A percentile compares a stretch with the other conserved stretches of the same genome.
Conservation (phyloP, 1,140 invertebrate species). For the Eriosoma lanigerum region DNA sequence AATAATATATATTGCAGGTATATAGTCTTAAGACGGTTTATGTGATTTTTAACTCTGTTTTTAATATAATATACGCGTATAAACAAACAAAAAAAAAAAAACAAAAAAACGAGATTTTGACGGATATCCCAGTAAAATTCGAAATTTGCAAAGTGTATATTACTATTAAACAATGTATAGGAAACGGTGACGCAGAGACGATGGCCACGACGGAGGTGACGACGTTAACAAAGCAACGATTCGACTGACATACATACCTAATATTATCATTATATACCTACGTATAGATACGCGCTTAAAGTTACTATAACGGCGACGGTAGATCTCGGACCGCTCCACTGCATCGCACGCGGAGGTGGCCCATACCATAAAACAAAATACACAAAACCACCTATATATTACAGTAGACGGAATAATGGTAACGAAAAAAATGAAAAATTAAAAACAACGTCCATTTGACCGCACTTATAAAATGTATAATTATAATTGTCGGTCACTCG, state of each 20-base stretch:
- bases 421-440: background rate
- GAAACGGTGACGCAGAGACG: background rate
- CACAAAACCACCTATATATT: too few relatives aligned
- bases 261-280: background rate
- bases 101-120: too few relatives aligned
- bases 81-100: too few relatives aligned
- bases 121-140: too few relatives aligned
- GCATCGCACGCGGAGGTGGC: background rate
- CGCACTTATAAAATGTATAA: background rate
- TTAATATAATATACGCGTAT: too few relatives aligned
- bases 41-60: too few relatives aligned
- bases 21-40: too few relatives aligned
- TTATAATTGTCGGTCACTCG: background rate
- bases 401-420: background rate
- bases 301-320: slow-evolving; percentile 1
- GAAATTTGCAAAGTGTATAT: too few relatives aligned
- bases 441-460: too few relatives aligned
- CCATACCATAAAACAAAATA: background rate
- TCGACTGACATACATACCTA: slow-evolving; percentile 27
- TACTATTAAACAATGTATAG: too few relatives aligned
- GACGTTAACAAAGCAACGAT: slow-evolving; percentile 6
- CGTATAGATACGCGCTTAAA: background rate
- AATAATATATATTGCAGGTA: too few relatives aligned
- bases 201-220: background rate
- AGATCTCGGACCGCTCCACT: background rate